phyloP scores from a whole-genome alignment of 1,140 invertebrate genomes.

The Trachelipus rathkii region DNA sequence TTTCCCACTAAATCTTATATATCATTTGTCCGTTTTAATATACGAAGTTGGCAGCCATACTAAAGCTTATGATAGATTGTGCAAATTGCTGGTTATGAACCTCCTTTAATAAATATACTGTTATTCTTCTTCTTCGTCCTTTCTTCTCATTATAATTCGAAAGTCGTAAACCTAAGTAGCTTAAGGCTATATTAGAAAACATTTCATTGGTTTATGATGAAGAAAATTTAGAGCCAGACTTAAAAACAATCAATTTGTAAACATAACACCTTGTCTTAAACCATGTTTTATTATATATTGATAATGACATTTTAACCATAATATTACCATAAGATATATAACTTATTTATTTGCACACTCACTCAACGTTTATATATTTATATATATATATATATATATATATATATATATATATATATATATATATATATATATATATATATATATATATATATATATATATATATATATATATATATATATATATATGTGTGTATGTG shows the following conservation, averaged over 20 bases:
- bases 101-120: not conserved
- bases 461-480: slow-evolving; percentile 8
- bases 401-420: not conserved
- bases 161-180: not conserved
- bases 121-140: not conserved
- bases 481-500: not conserved
- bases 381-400: not conserved
- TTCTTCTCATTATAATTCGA: not conserved
- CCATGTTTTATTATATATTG: not conserved
- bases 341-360: not conserved
- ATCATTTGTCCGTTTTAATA: slow-evolving; percentile 8
- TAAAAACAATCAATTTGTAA: slow-evolving; percentile 9
- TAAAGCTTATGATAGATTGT: slow-evolving; percentile 11
- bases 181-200: not conserved
- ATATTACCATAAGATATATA: not conserved
- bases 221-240: not conserved
- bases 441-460: slow-evolving; percentile 4
- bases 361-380: not conserved
- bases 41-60: not conserved
- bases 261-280: not conserved
- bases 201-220: not conserved
- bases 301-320: not conserved
- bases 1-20: not conserved
- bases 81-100: not conserved
- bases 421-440: not conserved